A percentile compares a stretch with the other conserved stretches of the same genome.
phyloP scores from a whole-genome alignment of 2,797 vertebrate genomes.

The Astyanax mexicanus region DNA sequence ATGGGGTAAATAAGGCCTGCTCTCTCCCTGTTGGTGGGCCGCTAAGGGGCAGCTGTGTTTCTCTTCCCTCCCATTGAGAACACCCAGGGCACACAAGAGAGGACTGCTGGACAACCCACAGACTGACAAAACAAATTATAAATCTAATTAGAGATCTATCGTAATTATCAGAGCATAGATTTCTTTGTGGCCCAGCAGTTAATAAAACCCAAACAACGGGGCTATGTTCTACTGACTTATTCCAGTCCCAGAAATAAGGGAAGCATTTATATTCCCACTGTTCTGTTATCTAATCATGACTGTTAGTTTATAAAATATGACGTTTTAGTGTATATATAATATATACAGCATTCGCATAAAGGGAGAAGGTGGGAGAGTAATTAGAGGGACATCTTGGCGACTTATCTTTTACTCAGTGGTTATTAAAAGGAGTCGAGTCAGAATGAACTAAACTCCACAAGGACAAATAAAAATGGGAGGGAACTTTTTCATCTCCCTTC shows the following conservation, averaged over 20 bases:
- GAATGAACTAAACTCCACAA: conserved; percentile 22
- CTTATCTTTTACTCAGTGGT: neutral
- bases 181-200: conserved; percentile 60
- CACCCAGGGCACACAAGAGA: conserved; percentile 33
- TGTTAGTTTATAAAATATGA: neutral
- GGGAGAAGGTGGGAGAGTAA: neutral
- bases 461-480: conserved; percentile 26
- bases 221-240: conserved; percentile 10
- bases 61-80: conserved; percentile 40
- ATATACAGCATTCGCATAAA: neutral
- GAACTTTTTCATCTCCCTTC: conserved; percentile 5
- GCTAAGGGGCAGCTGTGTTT: conserved; percentile 47
- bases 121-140: conserved; percentile 57
- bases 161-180: conserved; percentile 76
- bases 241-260: conserved; percentile 8
- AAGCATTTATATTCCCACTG: conserved; percentile 3
- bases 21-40: conserved; percentile 38
- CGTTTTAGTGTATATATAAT: neutral
- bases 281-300: conserved; percentile 12
- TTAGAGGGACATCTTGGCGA: neutral
- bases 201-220: conserved; percentile 58
- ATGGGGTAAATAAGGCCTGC: conserved; percentile 29
- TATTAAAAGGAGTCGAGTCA: conserved; percentile 13
- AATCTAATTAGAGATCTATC: conserved; percentile 73
- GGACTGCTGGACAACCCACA: conserved; percentile 17